Evolutionary conservation across 92 coral and sea anemone genomes (phyloP).

Genomic region (Virgularia gustaviana): DNA sequence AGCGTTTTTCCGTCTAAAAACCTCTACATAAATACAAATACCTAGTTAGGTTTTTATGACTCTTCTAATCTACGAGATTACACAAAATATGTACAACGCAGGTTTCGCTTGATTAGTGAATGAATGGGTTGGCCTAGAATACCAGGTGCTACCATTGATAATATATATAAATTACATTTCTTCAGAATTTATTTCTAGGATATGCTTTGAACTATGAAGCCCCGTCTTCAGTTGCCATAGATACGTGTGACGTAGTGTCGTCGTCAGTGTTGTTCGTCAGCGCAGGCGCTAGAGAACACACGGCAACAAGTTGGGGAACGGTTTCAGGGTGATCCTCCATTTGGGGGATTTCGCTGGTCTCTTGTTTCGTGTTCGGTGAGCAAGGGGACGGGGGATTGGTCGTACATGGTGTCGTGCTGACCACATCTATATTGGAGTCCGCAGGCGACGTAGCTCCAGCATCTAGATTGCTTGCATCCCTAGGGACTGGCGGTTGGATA

Average conservation of each 20-base stretch:
- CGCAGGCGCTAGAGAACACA: neutral
- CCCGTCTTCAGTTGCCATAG: neutral
- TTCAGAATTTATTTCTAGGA: too few relatives aligned
- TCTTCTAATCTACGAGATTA: too few relatives aligned
- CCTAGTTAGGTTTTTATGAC: too few relatives aligned
- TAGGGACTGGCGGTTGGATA: neutral
- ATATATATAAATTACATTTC: neutral
- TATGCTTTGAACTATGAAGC: too few relatives aligned
- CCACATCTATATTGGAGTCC: conserved; percentile 92
- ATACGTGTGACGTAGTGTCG: too few relatives aligned
- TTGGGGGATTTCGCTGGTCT: neutral
- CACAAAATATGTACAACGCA: too few relatives aligned
- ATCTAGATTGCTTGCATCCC: conserved; percentile 21
- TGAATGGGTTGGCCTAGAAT: neutral
- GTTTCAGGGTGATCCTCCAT: neutral
- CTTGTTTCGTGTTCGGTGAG: conserved; percentile 24
- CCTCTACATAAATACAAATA: too few relatives aligned
- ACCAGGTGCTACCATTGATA: neutral
- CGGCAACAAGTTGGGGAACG: neutral
- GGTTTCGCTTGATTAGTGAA: too few relatives aligned
- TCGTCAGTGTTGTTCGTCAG: neutral
- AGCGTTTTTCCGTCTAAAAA: too few relatives aligned
- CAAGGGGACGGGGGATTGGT: conserved; percentile 63
- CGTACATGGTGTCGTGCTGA: conserved; percentile 79
- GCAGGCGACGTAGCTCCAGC: conserved; percentile 48